Evolutionary conservation across 2,888 invertebrate species (phyloP), one percentile per base, ranked within the genome.

Genomic region (Sepiola atlantica): DNA sequence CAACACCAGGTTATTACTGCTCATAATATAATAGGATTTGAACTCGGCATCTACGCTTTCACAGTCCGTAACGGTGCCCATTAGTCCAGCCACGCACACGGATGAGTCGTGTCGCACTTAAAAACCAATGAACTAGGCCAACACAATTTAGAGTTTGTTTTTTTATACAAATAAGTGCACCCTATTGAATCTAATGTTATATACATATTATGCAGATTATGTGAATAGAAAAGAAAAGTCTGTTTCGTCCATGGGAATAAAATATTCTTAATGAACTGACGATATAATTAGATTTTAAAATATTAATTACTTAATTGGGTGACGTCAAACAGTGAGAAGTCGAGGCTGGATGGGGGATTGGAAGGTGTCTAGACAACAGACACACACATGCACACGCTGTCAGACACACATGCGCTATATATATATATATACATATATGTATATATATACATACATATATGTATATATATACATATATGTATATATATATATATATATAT

Each of bases 331-430:
- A 32, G 77, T 77, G 77, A n/a, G 77, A 77, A 77, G 77, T 77
- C n/a, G 77, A n/a, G 16, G n/a, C 77, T 77, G n/a, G n/a, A 77
- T 77, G 77, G 77, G 77, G 77, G n/a, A 77, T 77, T 77, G n/a
- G 77, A 32, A 77, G n/a, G n/a, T n/a, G 77, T 77, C 77, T n/a
- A 77, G 77, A 77, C n/a, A n/a, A 77, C 16, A 77, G 77, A n/a
- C 16, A n/a, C n/a, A 77, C n/a, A 61, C 6, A 61, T 10, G 6
- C 28, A 77, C n/a, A n/a, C n/a, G 14, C 77, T 77, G 14, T 3
- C 14, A n/a, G 10, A 77, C 32, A 77, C n/a, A 77, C n/a, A n/a
- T 12, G 16, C n/a, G n/a, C n/a, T n/a, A n/a, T n/a, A n/a, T n/a
- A n/a, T 55, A 55, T 55, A 55, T 55, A 55, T 55, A 55, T 55